Conservation (phyloP, 2,113 vertebrate species). For the Sylvia atricapilla region DNA sequence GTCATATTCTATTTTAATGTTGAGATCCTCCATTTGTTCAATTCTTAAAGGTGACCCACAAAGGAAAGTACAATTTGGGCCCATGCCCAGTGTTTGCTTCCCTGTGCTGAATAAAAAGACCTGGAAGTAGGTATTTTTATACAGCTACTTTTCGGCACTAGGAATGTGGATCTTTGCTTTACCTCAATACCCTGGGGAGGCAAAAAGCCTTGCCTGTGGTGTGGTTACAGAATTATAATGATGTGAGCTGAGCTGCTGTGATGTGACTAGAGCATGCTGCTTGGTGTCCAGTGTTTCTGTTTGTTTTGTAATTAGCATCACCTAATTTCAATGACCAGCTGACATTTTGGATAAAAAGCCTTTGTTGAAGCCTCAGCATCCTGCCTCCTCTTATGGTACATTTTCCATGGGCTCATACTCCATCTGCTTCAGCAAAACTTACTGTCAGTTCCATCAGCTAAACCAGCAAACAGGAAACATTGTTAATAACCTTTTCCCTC, state of each 20-base stretch:
- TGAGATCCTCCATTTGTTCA: conserved; percentile 47
- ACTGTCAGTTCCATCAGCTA: conserved; percentile 3
- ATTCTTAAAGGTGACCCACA: conserved; percentile 29
- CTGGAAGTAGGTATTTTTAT: conserved; percentile 7
- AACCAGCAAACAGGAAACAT: conserved; percentile 9
- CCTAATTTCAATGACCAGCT: neutral
- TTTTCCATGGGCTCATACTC: neutral
- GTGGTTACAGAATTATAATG: neutral
- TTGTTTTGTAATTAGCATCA: neutral
- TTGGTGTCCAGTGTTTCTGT: neutral
- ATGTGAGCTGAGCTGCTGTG: neutral
- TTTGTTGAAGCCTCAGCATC: neutral
- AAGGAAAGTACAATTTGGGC: conserved; percentile 34
- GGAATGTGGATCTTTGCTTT: neutral
- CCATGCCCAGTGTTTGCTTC: conserved; percentile 16
- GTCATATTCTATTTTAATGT: conserved; percentile 20
- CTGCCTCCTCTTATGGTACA: neutral
- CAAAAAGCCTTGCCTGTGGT: neutral
- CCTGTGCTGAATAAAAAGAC: neutral
- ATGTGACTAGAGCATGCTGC: neutral
- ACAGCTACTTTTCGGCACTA: neutral
- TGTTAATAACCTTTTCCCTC: neutral
- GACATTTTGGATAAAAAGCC: neutral
- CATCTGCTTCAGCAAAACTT: conserved; percentile 18
- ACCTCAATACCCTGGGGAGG: neutral